Percentiles rank a stretch among this genome's conserved stretches.
These are phyloP conservation scores for Nudaria mundana DNA, from an alignment of 2,888 invertebrate genomes.

Conservation along the genomic window DNA sequence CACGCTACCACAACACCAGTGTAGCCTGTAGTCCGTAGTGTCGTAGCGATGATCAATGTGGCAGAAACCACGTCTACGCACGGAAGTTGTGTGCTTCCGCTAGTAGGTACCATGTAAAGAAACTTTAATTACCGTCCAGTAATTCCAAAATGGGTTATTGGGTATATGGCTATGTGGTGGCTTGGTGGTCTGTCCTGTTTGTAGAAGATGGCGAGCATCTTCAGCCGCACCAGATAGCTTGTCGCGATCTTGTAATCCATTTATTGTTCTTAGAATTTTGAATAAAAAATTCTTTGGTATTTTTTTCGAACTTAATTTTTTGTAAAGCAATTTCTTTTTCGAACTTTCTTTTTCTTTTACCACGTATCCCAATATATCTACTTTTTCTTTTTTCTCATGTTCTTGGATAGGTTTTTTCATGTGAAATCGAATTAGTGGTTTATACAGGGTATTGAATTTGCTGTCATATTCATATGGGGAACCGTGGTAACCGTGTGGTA, in stretches of 20 bases:
- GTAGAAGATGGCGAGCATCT: not conserved
- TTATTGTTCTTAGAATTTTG: not conserved
- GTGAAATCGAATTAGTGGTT: slow-evolving; percentile 33
- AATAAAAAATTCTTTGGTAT: not conserved
- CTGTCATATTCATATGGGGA: slow-evolving; percentile 28
- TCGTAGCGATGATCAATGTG: too few relatives aligned
- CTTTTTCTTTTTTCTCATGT: slow-evolving; percentile 1
- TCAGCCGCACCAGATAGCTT: not conserved
- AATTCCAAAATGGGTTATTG: slow-evolving; percentile 46
- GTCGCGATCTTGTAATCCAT: too few relatives aligned
- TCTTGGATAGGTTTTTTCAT: slow-evolving; percentile 17
- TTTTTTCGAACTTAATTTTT: not conserved
- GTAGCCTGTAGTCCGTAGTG: too few relatives aligned
- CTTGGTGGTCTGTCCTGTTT: not conserved
- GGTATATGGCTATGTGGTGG: too few relatives aligned
- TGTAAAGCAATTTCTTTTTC: not conserved
- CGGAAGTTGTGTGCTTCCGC: too few relatives aligned
- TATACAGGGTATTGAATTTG: slow-evolving; percentile 28
- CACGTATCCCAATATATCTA: not conserved
- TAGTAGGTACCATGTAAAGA: too few relatives aligned
- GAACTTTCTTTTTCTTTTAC: slow-evolving; percentile 1
- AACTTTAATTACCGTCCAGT: slow-evolving; percentile 58
- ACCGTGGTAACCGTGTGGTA: slow-evolving; percentile 29
- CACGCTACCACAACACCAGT: too few relatives aligned
- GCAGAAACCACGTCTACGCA: too few relatives aligned